These are phyloP conservation scores for Lindbergichthys nudifrons DNA, from an alignment of 2,797 vertebrate species.

Conservation along the genomic window DNA sequence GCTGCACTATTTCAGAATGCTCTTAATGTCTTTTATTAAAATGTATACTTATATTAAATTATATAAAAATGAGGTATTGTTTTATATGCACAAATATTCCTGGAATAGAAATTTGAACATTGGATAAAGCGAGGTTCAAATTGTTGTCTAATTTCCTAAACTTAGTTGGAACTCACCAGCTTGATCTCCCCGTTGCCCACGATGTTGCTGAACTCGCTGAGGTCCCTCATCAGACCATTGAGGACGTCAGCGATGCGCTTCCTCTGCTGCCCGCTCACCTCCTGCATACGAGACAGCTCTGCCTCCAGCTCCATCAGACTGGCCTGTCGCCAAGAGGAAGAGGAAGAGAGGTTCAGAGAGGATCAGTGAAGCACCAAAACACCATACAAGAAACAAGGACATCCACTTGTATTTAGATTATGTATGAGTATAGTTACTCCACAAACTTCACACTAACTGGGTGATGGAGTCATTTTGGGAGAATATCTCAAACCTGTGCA, in stretches of 20 bases:
- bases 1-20: too few relatives aligned
- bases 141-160: too few relatives aligned
- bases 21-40: too few relatives aligned
- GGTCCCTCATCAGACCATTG: conserved; percentile 95
- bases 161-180: conserved; percentile 84
- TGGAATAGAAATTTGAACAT: too few relatives aligned
- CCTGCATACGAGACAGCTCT: conserved; percentile 93
- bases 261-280: conserved; percentile 93
- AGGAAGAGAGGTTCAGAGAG: neutral
- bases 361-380: neutral
- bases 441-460: neutral
- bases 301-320: conserved; percentile 92
- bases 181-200: conserved; percentile 97
- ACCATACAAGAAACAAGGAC: neutral
- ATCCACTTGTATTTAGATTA: neutral
- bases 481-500: too few relatives aligned
- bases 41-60: too few relatives aligned
- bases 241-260: conserved; percentile 95
- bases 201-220: conserved; percentile 95
- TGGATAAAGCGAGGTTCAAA: too few relatives aligned
- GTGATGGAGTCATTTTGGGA: too few relatives aligned
- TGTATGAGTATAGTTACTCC: neutral
- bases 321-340: conserved; percentile 76
- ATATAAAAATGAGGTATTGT: too few relatives aligned
- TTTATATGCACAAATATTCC: too few relatives aligned